A percentile compares a stretch with the other conserved stretches of the same genome.
phyloP scores from a whole-genome alignment of 2,888 invertebrate species.

The Ferrisia virgata region DNA sequence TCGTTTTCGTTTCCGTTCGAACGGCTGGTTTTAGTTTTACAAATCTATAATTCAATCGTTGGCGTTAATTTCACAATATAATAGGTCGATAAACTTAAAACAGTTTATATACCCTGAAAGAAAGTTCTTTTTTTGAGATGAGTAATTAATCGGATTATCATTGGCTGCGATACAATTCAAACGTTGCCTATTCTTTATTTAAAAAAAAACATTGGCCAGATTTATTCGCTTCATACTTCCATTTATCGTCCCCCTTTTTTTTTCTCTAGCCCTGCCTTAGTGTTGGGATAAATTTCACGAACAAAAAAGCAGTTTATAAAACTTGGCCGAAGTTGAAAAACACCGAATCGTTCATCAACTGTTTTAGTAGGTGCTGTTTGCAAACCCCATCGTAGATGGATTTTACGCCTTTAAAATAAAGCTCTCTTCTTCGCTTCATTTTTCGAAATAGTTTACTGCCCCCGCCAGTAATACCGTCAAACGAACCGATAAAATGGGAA shows the following conservation, averaged over 20 bases:
- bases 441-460: neutral
- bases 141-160: slow-evolving; percentile 1
- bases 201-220: neutral
- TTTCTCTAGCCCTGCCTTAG: too few species aligned
- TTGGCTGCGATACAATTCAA: neutral
- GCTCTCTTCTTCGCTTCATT: neutral
- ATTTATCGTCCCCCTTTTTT: neutral
- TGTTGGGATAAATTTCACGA: neutral
- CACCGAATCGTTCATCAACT: neutral
- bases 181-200: neutral
- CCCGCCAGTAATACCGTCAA: neutral
- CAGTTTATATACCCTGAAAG: neutral
- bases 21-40: neutral
- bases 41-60: too few species aligned
- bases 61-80: slow-evolving; percentile 1
- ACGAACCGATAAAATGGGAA: neutral
- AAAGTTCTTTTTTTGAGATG: neutral
- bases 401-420: neutral
- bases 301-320: neutral
- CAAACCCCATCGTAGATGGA: neutral
- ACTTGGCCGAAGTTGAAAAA: slow-evolving; percentile 6
- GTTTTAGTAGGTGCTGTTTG: neutral
- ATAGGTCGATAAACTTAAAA: neutral
- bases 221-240: neutral
- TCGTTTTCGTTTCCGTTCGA: neutral